Conservation (phyloP, 1,140 invertebrate genomes). For the Macrocentrus cingulum region DNA sequence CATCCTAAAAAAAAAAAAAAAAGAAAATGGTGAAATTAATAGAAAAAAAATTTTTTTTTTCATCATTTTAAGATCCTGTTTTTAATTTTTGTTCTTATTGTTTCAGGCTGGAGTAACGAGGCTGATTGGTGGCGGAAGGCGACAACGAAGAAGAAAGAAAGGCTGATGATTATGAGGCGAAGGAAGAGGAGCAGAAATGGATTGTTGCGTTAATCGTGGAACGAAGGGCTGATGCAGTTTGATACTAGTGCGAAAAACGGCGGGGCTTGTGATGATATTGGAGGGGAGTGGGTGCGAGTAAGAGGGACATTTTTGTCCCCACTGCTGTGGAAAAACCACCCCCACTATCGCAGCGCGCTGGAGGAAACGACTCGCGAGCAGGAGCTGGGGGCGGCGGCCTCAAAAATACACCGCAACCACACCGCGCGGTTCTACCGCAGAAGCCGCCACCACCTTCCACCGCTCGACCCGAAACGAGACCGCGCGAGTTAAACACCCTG, state of each 20-base stretch:
- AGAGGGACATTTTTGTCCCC: slow-evolving; percentile 43
- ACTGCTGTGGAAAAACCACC: slow-evolving; percentile 41
- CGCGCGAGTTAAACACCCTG: slow-evolving; percentile 55
- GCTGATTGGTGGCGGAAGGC: slow-evolving; percentile 20
- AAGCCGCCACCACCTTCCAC: slow-evolving; percentile 58
- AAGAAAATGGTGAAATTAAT: background rate
- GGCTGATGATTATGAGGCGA: slow-evolving; percentile 6
- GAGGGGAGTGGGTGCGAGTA: background rate
- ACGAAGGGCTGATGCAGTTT: slow-evolving; percentile 18
- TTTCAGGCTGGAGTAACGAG: slow-evolving; percentile 27
- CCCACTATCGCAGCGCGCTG: slow-evolving; percentile 34
- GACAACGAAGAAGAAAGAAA: slow-evolving; percentile 1
- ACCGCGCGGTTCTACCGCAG: slow-evolving; percentile 60
- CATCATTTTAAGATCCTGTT: background rate
- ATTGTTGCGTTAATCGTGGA: slow-evolving; percentile 28
- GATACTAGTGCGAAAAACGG: background rate
- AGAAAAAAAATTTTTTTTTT: slow-evolving; percentile 1
- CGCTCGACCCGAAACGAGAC: slow-evolving; percentile 56
- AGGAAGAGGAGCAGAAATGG: slow-evolving; percentile 19
- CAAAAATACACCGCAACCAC: slow-evolving; percentile 62
- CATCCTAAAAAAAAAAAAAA: background rate
- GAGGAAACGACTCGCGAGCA: slow-evolving; percentile 24
- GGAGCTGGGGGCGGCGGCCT: slow-evolving; percentile 55
- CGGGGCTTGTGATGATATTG: slow-evolving; percentile 5
- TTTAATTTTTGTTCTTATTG: slow-evolving; percentile 8